Base-by-base conservation (phyloP, 92 coral and sea anemone species). In the Pocillopora meandrina region DNA sequence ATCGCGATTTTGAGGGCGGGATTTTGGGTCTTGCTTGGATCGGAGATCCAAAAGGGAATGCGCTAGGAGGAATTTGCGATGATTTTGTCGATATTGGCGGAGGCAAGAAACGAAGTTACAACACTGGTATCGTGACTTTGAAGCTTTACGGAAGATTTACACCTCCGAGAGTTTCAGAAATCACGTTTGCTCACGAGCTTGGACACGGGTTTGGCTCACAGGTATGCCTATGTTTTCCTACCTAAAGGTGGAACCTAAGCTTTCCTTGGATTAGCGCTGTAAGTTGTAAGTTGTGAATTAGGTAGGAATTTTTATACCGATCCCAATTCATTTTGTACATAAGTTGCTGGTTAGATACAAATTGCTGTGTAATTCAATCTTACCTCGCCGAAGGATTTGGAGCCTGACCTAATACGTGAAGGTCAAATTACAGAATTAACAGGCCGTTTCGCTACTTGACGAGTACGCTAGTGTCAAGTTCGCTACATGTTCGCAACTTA, bases 1-100 rank as follows among this genome's bases (percentile, higher is more conserved):
- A 97, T 85, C 94, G 99, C 19, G 97, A 95, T 78, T 97, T 97
- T 59, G 97, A 95, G 10, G 98, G 95, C 12, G 99, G 99, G 0
- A 95, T 97, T 89, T 88, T 97, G 80, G 99, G 99, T 49, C 85
- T 97, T 12, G 99, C 99, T 18, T 97, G 98, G 98, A 97, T 97
- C 63, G 99, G 99, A 1, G 84, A 81, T 14, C 88, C 94, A 2
- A 0, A 1, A 0, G 90, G 86, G 3, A 79, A 88, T 6, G 58
- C 77, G 5, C 87, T 91, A 14, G 99, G 99, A 10, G 99, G 99
- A 21, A 91, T 97, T 63, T 97, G 99, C 80, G 94, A 94, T 31
- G 42, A 68, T 34, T 72, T 71, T 56, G 23, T 65, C 16, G 55
- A 85, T 18, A 70, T 72, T 12, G 89, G 92, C 7, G 90, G 64